A percentile compares a stretch with the other conserved stretches of the same genome.
Conservation (phyloP, 2,113 vertebrate species). For the Corythaixoides concolor region DNA sequence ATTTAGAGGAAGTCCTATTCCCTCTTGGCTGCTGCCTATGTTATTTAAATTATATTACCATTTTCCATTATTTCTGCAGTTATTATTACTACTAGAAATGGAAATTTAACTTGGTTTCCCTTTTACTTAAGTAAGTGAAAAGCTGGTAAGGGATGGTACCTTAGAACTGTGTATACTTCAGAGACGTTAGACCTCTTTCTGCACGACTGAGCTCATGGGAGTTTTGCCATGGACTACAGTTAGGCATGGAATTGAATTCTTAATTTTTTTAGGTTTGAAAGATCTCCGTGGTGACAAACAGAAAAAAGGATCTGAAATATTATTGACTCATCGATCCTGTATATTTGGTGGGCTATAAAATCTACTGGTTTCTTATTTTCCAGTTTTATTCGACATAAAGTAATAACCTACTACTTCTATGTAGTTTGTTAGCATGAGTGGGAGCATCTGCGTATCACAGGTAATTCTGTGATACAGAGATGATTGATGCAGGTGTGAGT, state of each 20-base stretch:
- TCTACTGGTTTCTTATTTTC: neutral
- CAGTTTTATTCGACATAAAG: neutral
- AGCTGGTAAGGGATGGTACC: neutral
- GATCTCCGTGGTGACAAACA: neutral
- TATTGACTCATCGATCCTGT: neutral
- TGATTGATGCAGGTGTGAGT: neutral
- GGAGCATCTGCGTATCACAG: neutral
- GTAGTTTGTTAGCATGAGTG: neutral
- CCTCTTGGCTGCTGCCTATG: neutral
- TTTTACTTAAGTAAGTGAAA: neutral
- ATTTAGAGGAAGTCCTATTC: neutral
- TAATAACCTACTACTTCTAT: neutral
- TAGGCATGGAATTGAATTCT: neutral
- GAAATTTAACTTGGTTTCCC: neutral
- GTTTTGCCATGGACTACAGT: neutral
- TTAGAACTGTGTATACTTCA: neutral
- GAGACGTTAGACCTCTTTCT: neutral
- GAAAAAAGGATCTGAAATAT: neutral
- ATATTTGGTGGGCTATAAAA: neutral
- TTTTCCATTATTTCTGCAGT: neutral
- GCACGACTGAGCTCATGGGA: neutral
- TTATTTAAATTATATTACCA: constrained; percentile 17
- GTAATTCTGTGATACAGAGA: neutral
- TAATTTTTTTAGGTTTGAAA: neutral
- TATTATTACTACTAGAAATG: neutral